Evolutionary conservation across 2,888 invertebrate species (phyloP).

Genomic region (Artemia sinica): DNA sequence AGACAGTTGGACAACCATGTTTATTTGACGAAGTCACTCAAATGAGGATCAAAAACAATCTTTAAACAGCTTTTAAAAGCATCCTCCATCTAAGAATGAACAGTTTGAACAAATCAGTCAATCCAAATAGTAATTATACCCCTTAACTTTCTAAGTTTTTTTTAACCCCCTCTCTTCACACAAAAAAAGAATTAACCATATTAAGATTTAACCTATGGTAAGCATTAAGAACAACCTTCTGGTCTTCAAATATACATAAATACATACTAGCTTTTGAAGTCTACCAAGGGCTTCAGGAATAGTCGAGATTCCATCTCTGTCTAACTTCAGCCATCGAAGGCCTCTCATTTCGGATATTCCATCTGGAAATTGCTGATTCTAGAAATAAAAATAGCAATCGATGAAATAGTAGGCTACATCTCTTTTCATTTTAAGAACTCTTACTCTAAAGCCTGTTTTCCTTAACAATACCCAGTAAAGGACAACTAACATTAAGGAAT

Average conservation of each 20-base stretch:
- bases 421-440: slow-evolving; percentile 16
- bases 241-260: background rate
- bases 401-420: slow-evolving; percentile 19
- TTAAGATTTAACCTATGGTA: background rate
- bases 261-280: slow-evolving; percentile 63
- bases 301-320: slow-evolving; percentile 65
- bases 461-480: too few relatives aligned
- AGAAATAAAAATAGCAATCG: slow-evolving; percentile 29
- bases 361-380: slow-evolving; percentile 72
- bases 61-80: too few relatives aligned
- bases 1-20: too few relatives aligned
- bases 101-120: too few relatives aligned
- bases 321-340: slow-evolving; percentile 89
- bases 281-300: slow-evolving; percentile 87
- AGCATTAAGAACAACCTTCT: background rate
- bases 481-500: too few relatives aligned
- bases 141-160: too few relatives aligned
- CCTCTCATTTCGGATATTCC: slow-evolving; percentile 88
- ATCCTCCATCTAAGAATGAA: too few relatives aligned
- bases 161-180: too few relatives aligned
- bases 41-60: too few relatives aligned
- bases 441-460: background rate
- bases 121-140: background rate
- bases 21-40: too few relatives aligned
- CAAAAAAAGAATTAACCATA: background rate